phyloP scores from a whole-genome alignment of 1,140 invertebrate species.

The Zaprionus ghesquierei region DNA sequence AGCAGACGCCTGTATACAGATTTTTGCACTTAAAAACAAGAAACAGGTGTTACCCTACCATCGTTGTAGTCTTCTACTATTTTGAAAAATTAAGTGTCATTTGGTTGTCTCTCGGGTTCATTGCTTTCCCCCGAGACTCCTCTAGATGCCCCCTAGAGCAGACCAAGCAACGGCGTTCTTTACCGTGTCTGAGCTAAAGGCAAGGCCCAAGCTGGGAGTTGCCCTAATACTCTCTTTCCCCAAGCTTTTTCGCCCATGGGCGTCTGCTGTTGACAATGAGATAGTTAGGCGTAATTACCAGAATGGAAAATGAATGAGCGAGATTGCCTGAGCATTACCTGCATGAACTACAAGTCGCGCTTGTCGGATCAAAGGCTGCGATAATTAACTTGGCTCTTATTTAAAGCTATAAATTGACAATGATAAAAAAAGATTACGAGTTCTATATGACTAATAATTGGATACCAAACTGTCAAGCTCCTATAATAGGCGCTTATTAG shows the following conservation, averaged over 20 bases:
- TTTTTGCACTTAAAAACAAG: conserved; percentile 32
- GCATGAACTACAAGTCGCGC: background rate
- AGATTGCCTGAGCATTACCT: background rate
- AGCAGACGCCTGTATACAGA: conserved; percentile 18
- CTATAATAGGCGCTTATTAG: background rate
- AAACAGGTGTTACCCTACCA: conserved; percentile 37
- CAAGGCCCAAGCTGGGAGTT: too few species aligned
- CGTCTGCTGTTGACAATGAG: conserved; percentile 54
- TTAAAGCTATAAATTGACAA: background rate
- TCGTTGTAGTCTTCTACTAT: conserved; percentile 19
- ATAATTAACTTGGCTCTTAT: background rate
- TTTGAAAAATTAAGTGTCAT: conserved; percentile 77
- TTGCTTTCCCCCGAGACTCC: conserved; percentile 56
- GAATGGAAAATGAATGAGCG: conserved; percentile 49
- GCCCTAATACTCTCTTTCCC: too few species aligned
- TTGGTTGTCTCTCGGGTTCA: conserved; percentile 68
- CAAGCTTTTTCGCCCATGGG: too few species aligned
- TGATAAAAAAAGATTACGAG: background rate
- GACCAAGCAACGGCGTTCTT: conserved; percentile 3
- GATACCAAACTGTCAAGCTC: background rate
- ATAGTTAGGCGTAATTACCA: conserved; percentile 75
- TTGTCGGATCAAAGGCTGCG: background rate
- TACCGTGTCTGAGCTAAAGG: background rate
- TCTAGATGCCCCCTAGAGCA: background rate
- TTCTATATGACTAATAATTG: too few species aligned